Conservation (phyloP, 1,140 invertebrate genomes). For the Sesamia nonagrioides region DNA sequence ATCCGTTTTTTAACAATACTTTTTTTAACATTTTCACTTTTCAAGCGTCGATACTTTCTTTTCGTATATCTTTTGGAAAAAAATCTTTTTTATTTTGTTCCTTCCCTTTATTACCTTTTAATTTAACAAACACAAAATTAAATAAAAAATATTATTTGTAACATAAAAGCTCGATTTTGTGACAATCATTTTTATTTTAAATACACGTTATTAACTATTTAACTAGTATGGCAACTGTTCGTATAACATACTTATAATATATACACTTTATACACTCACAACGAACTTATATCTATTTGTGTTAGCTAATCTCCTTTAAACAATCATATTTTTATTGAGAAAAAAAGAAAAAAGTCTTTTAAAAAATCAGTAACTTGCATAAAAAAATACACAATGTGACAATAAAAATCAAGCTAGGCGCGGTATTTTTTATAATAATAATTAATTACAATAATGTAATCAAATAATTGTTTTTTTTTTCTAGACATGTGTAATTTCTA, state of each 20-base stretch:
- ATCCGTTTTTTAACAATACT: conserved; percentile 35
- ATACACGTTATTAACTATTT: conserved; percentile 51
- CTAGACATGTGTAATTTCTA: conserved; percentile 50
- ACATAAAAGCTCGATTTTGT: conserved; percentile 53
- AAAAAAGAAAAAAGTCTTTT: neutral
- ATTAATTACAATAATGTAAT: conserved; percentile 45
- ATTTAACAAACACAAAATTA: conserved; percentile 32
- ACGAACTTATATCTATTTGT: conserved; percentile 39
- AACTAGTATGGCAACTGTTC: conserved; percentile 67
- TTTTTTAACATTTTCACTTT: conserved; percentile 50
- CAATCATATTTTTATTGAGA: neutral
- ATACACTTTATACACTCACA: conserved; percentile 62
- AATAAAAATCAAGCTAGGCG: neutral
- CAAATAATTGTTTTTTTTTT: conserved; percentile 44
- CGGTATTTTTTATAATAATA: conserved; percentile 19
- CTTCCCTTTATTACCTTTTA: too few species aligned
- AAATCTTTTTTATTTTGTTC: neutral
- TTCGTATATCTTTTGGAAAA: conserved; percentile 23
- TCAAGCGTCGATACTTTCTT: conserved; percentile 36
- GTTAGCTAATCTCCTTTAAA: conserved; percentile 29
- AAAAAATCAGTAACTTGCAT: neutral
- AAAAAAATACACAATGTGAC: neutral
- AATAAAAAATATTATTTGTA: conserved; percentile 41
- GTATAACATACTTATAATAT: conserved; percentile 60
- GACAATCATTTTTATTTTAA: conserved; percentile 42